Evolutionary conservation across 37 sponge, comb jelly and placozoan species (phyloP), one percentile per base, ranked within the genome.

Genomic region (Theonella swinhoei): DNA sequence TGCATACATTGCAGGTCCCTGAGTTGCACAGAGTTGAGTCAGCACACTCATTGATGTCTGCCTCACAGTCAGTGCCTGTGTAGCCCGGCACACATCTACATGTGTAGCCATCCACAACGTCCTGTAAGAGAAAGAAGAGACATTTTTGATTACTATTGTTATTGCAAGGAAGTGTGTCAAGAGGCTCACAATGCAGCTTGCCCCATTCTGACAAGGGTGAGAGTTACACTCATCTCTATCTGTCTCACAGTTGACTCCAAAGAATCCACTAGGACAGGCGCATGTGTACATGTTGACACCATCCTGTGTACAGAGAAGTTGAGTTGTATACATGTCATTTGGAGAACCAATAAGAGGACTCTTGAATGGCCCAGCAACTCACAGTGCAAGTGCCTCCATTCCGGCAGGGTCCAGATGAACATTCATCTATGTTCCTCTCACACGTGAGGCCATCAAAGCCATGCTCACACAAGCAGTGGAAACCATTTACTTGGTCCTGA

Each of bases 371-470:
- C n/a, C n/a, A n/a, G n/a, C n/a, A 47, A 47, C 54, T 47, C 54
- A 75, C 80, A 5, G 68, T 23, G 36, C 82, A 81, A 9, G 82
- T 81, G 8, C 37, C 82, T 26, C 80, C 85, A 58, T 88, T 43
- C 19, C 36, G 39, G 58, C 90, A 89, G 22, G 90, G 90, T 4
- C 4, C 38, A 43, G 63, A 38, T 1, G 64, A 58, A 84, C 90
- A 90, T 22, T 84, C 86, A 75, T 84, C 64, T 8, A 31, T 38
- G 29, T 85, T 75, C 0, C 61, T 76, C 39, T 90, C 70, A 80
- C 90, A 90, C 4, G 62, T 20, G 24, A 68, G 41, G 11, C 90
- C 90, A 64, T 31, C 28, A 34, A 66, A 90, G 19, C 90, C 90
- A 2, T 42, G 41, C 36, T 42, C 62, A 80, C 88, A 87, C 7